Evolutionary conservation across 2,888 invertebrate species (phyloP), one percentile per base, ranked within the genome.

Genomic region (Taenaris catops): DNA sequence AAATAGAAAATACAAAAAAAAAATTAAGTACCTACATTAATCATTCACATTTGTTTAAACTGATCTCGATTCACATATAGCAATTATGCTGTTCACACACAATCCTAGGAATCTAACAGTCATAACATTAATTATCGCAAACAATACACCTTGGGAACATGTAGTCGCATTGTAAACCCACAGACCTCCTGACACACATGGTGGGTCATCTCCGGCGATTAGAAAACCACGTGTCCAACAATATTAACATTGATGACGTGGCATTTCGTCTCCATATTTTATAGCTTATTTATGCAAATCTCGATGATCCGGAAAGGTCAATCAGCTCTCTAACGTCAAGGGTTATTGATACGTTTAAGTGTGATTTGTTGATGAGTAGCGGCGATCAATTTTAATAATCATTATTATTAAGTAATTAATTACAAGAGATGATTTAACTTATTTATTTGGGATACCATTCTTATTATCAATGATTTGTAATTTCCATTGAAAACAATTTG

Each of bases 131-230:
- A 74, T 75, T 72, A 66, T 50, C 35, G 46, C 26, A 68, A 54
- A 80, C 80, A 79, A 80, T 79, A 58, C 28, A 47, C 42, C 49
- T 62, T 75, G 76, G 66, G 78, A 76, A 78, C 54, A 52, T 49
- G 41, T 40, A 44, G 42, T 54, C 42, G 53, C 52, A 51, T 65
- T 67, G 59, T 79, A 80, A 81, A 84, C 79, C 79, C 68, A 80
- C 44, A 70, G 76, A 80, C 83, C 79, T 49, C 64, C 49, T 83
- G 71, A 71, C 83, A 72, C 53, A 80, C 70, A 67, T 79, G 44
- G 18, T 35, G 44, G 50, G 46, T 38, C 49, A 44, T 46, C 47
- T 48, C 44, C 48, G 49, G 46, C 39, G 41, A 40, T 48, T 49
- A 51, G 39, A 48, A 48, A 46, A 49, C 44, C 51, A 44, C 48